phyloP scores from a whole-genome alignment of 2,888 invertebrate genomes.

The Caenorhabditis drosophilae region DNA sequence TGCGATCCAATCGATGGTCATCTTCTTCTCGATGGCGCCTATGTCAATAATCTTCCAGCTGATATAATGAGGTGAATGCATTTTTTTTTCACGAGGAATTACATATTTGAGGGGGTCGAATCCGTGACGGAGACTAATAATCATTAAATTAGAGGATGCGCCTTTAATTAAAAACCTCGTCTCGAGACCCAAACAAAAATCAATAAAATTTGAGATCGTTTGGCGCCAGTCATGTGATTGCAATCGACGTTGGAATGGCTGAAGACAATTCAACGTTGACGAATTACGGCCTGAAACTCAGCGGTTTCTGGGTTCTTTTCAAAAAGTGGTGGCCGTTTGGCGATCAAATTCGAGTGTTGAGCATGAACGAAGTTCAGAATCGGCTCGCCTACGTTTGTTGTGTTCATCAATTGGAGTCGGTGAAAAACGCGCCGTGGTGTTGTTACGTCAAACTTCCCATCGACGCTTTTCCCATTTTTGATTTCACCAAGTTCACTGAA shows the following conservation, averaged over 20 bases:
- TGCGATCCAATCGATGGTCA: constrained; percentile 98
- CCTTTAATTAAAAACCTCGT: background rate
- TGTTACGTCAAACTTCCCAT: constrained; percentile 97
- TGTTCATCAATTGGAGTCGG: constrained; percentile 90
- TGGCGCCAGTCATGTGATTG: constrained; percentile 92
- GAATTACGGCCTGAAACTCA: constrained; percentile 94
- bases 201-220: constrained; percentile 76
- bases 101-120: no score
- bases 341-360: constrained; percentile 77
- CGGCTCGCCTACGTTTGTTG: constrained; percentile 96
- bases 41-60: constrained; percentile 99
- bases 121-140: no score
- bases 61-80: constrained; percentile 72
- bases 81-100: no score
- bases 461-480: constrained; percentile 91
- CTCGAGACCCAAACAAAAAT: no score
- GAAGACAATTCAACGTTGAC: constrained; percentile 85
- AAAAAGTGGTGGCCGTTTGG: constrained; percentile 34
- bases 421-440: constrained; percentile 92
- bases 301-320: constrained; percentile 81
- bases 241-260: constrained; percentile 96
- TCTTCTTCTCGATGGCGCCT: constrained; percentile 98
- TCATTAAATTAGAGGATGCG: no score
- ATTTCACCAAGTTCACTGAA: constrained; percentile 74
- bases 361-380: constrained; percentile 88